Percentiles rank a stretch among this genome's conserved stretches.
Conservation (phyloP, 2,888 invertebrate species). For the Drosophila multiciliata region DNA sequence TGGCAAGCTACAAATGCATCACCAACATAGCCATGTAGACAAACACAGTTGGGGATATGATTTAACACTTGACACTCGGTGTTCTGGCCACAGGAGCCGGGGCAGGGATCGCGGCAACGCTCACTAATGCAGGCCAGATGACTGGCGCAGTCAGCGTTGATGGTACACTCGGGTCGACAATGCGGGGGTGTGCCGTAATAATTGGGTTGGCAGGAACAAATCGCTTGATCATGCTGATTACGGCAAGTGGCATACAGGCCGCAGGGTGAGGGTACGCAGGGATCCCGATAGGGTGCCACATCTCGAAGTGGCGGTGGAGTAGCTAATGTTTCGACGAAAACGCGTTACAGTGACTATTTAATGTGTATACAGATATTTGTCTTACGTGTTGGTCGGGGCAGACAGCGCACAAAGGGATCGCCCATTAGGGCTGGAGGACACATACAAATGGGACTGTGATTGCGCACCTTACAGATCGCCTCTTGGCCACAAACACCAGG, state of each 20-base stretch:
- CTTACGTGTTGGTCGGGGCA: conserved; percentile 86
- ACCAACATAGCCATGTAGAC: conserved; percentile 89
- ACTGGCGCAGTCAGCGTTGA: conserved; percentile 91
- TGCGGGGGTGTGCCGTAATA: conserved; percentile 90
- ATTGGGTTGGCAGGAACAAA: conserved; percentile 88
- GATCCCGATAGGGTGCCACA: conserved; percentile 84
- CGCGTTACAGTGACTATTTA: conserved; percentile 4
- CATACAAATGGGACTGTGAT: conserved; percentile 92
- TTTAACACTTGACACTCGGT: conserved; percentile 89
- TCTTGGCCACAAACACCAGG: conserved; percentile 90
- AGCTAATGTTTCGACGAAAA: conserved; percentile 49
- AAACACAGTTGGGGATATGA: conserved; percentile 91
- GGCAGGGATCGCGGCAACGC: conserved; percentile 92
- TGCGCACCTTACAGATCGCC: conserved; percentile 90
- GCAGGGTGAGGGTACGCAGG: conserved; percentile 88
- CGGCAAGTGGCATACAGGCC: conserved; percentile 89
- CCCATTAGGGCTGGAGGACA: conserved; percentile 89
- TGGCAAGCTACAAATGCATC: conserved; percentile 89
- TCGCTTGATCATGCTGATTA: conserved; percentile 87
- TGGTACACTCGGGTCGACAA: conserved; percentile 89
- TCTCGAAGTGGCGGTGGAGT: conserved; percentile 61
- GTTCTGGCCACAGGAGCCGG: conserved; percentile 90
- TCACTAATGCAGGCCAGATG: conserved; percentile 91
- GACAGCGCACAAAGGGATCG: conserved; percentile 90
- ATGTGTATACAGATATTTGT: background rate